Evolutionary conservation across 1,140 invertebrate species (phyloP), one percentile per base, ranked within the genome.

Genomic region (Yoshiicerus persimilis): DNA sequence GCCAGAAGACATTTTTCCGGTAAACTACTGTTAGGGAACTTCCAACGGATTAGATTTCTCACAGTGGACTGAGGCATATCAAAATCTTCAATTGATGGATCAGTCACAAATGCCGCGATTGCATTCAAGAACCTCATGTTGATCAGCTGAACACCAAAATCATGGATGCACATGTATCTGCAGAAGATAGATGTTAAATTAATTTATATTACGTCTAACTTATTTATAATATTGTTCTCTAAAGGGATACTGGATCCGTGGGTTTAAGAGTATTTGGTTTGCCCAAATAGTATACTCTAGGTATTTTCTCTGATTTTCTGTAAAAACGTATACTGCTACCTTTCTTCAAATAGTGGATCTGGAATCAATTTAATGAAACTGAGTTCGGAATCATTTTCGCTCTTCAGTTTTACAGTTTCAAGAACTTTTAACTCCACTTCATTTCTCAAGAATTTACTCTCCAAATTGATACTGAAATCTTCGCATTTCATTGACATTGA

Each of bases 111-210:
- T 20, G n/a, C 25, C 16, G 20, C 1, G 13, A 90, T 16, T 77
- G 87, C 64, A 34, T 41, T 16, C 0, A 80, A 34, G 39, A 90
- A 90, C 34, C 88, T 85, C 4, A 90, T 39, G 39, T 9, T 66
- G 1, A 90, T 32, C 13, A 90, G 25, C 38, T 90, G 86, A 30
- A 87, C 34, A 1, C 89, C 89, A 25, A 41, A 83, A 32, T 89
- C 88, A 62, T 89, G 88, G 8, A 89, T 66, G 38, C 62, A 86
- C 25, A 47, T 56, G 85, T 90, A 89, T 25, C 89, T 41, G 34
- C n/a, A n/a, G n/a, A n/a, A n/a, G n/a, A n/a, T n/a, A n/a, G n/a
- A n/a, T 70, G 39, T 3, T 6, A 27, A 27, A n/a, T 4, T n/a
- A n/a, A n/a, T n/a, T n/a, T n/a, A n/a, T n/a, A n/a, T n/a, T n/a